Conservation (phyloP, 92 coral and sea anemone species). For the Paragorgia papillata region DNA sequence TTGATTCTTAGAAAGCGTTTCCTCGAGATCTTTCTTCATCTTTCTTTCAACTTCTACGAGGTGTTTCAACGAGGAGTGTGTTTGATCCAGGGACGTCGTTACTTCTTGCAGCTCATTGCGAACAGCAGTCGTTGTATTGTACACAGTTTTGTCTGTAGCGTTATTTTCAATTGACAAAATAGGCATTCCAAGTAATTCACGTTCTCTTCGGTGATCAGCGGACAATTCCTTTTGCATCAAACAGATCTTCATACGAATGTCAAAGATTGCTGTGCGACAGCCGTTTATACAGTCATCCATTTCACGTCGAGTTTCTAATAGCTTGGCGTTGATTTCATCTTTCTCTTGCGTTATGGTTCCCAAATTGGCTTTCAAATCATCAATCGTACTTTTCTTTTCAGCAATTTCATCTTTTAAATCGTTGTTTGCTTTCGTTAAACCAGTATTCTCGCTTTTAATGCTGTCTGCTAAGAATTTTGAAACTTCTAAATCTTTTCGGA, state of each 20-base stretch:
- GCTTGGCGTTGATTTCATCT: background rate
- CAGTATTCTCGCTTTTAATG: background rate
- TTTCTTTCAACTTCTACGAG: slow-evolving; percentile 3
- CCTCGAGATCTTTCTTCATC: slow-evolving; percentile 4
- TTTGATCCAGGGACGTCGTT: background rate
- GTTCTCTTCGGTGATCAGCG: background rate
- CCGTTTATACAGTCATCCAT: background rate
- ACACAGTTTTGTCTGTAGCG: too few species aligned
- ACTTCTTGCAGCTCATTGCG: background rate
- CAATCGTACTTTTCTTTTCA: background rate
- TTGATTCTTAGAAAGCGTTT: background rate
- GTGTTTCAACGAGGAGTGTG: background rate
- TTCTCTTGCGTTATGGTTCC: background rate
- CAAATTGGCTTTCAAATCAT: slow-evolving; percentile 2
- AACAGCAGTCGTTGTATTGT: background rate
- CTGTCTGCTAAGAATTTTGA: background rate
- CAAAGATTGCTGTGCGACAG: background rate
- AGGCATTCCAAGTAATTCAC: background rate
- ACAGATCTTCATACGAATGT: background rate
- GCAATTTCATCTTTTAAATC: background rate
- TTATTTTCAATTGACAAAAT: too few species aligned
- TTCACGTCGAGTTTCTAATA: background rate
- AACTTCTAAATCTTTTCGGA: slow-evolving; percentile 19
- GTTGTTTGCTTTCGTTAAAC: background rate
- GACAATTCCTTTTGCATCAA: background rate